phyloP scores from a whole-genome alignment of 2,888 invertebrate species.

The Phragmatobia fuliginosa region DNA sequence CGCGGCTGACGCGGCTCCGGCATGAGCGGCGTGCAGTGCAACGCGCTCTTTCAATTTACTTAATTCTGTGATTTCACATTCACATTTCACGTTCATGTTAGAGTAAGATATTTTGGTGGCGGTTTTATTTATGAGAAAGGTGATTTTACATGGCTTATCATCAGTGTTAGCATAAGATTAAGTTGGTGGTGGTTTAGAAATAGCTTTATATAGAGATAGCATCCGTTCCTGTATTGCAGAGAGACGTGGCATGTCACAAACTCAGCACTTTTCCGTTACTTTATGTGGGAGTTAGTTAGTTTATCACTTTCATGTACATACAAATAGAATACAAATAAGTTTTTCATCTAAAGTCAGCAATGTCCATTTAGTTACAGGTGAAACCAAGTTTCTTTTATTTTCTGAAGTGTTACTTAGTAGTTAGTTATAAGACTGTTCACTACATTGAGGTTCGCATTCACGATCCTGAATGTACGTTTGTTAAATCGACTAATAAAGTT shows the following conservation, averaged over 20 bases:
- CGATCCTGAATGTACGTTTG: constrained; percentile 12
- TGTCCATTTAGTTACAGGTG: constrained; percentile 56
- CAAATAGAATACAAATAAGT: constrained; percentile 45
- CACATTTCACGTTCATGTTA: no score
- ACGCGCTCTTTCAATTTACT: constrained; percentile 38
- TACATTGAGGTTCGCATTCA: constrained; percentile 25
- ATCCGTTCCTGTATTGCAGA: constrained; percentile 48
- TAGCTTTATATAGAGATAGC: constrained; percentile 22
- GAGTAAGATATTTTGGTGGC: background rate
- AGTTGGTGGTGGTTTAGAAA: constrained; percentile 42
- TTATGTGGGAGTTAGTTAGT: constrained; percentile 43
- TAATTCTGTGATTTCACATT: constrained; percentile 20
- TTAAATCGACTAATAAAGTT: constrained; percentile 25
- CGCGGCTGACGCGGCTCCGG: constrained; percentile 58
- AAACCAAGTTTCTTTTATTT: constrained; percentile 53
- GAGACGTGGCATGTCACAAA: constrained; percentile 36
- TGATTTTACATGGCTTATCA: constrained; percentile 31
- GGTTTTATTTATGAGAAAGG: background rate
- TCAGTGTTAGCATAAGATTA: constrained; percentile 13
- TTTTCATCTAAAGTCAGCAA: constrained; percentile 62
- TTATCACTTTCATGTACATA: constrained; percentile 28
- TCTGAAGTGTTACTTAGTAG: constrained; percentile 29
- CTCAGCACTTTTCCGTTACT: constrained; percentile 59
- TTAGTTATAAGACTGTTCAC: constrained; percentile 23
- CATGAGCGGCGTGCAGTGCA: constrained; percentile 53